Evolutionary conservation across 2,797 vertebrate genomes (phyloP), one percentile per base, ranked within the genome.

Genomic region (Gephyroberyx darwinii): DNA sequence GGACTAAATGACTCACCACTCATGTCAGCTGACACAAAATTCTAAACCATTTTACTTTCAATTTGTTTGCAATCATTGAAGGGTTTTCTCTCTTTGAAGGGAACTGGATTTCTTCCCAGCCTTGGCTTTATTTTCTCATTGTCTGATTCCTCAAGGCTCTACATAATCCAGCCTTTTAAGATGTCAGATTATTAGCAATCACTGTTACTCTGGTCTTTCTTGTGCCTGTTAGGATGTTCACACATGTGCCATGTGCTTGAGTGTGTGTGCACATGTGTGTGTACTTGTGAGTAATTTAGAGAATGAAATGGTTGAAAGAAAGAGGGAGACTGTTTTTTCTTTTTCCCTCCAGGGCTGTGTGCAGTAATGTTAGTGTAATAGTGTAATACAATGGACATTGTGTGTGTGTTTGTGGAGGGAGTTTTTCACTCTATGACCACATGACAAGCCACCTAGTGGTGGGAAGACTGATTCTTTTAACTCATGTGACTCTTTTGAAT

Each of bases 1-100:
- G 65, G 58, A 84, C 68, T 62, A 67, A 80, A 84, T 86, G 87
- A 87, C 76, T 88, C 80, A 87, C 80, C 84, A 80, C 55, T 69
- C 64, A 60, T 62, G 53, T 76, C 59, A 65, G 75, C 71, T 78
- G 80, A 84, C 56, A 59, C 61, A 26, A 73, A 82, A 77, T 51
- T 66, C 62, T 53, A 76, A 82, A 77, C 56, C 52, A 33, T 71
- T 86, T 77, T 56, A 58, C 61, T 48, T 55, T 73, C 35, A 59
- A 56, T 71, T 80, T 79, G 67, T 88, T 78, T 83, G 59, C 61
- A 80, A 69, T 74, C 56, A 75, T 80, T 81, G 63, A 81, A 75
- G 20, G 43, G 41, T 59, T 85, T 71, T 72, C 56, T 65, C 74
- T 55, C 73, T 61, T 65, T 75, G 35, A 63, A 22, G 37, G 20